phyloP scores from a whole-genome alignment of 2,113 vertebrate species.

The Brachypteracias leptosomus region DNA sequence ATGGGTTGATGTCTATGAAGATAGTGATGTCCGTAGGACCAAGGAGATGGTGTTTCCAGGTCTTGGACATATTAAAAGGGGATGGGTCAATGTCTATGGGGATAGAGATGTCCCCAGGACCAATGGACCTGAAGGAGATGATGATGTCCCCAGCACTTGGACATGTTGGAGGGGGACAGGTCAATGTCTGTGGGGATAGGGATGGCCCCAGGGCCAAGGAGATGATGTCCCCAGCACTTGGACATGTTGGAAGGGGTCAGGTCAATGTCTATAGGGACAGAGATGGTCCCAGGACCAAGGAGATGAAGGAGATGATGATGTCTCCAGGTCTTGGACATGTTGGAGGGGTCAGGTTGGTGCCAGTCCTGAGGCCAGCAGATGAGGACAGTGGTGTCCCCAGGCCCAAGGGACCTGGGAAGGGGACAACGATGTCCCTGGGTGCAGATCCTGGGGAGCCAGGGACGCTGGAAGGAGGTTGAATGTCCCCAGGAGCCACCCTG shows the following conservation, averaged over 20 bases:
- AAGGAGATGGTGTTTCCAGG: neutral
- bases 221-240: neutral
- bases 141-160: neutral
- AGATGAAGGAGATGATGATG: neutral
- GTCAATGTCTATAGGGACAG: no score
- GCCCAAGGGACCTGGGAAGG: neutral
- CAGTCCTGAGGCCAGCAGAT: accelerated
- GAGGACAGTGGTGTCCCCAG: neutral
- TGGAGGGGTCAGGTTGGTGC: neutral
- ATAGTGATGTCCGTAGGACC: no score
- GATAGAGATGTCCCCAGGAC: neutral
- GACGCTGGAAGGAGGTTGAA: neutral
- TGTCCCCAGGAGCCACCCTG: neutral
- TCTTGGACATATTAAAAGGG: no score
- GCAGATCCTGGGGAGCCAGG: accelerated
- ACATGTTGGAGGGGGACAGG: neutral
- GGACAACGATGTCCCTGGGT: neutral
- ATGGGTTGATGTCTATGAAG: no score
- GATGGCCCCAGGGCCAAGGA: no score
- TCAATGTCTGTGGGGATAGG: no score
- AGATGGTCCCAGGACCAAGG: no score
- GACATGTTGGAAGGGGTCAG: neutral
- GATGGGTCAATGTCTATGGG: neutral
- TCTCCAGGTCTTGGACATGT: neutral
- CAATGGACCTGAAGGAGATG: neutral